Evolutionary conservation across 2,888 invertebrate species (phyloP), one percentile per base, ranked within the genome.

Genomic region (Lutraria lutraria): DNA sequence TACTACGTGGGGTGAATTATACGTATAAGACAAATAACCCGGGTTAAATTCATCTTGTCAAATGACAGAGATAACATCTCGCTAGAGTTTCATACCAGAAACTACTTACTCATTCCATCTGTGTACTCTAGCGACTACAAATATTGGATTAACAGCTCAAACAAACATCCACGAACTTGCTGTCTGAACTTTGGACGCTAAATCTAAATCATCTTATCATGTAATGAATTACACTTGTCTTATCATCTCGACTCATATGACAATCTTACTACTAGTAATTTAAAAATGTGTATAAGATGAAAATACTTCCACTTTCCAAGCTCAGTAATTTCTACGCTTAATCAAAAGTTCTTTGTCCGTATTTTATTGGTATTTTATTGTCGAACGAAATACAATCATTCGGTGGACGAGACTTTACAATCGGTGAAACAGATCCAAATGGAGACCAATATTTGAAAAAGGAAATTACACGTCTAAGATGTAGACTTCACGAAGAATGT

Each of bases 321-420:
- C 68, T 19, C 81, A 43, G 76, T 76, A 88, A 88, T 88, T 88
- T 82, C 88, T 72, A 43, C 53, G 72, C 29, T 76, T 85, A 76
- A 88, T 88, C 81, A 88, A 82, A 81, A 54, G 56, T 43, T 60
- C 76, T 79, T 85, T 88, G 85, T 85, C 76, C 56, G 76, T 15
- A 29, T 82, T 88, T 88, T 88, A 88, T 85, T 85, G 82, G 31
- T 56, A 76, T 29, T 88, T 85, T 81, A 85, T 88, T 82, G 53
- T 56, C 60, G 34, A 52, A 60, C 29, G 60, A 79, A 85, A 82
- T 85, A 85, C 85, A 88, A 88, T 88, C 85, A 88, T 52, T 43
- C 72, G 72, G 43, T 43, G 29, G 81, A 81, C 34, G 43, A 52
- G 81, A 21, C 43, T 85, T 88, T 60, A 81, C 82, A 52, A 82